phyloP scores from a whole-genome alignment of 2,797 vertebrate species.

The Myotis pilosus region DNA sequence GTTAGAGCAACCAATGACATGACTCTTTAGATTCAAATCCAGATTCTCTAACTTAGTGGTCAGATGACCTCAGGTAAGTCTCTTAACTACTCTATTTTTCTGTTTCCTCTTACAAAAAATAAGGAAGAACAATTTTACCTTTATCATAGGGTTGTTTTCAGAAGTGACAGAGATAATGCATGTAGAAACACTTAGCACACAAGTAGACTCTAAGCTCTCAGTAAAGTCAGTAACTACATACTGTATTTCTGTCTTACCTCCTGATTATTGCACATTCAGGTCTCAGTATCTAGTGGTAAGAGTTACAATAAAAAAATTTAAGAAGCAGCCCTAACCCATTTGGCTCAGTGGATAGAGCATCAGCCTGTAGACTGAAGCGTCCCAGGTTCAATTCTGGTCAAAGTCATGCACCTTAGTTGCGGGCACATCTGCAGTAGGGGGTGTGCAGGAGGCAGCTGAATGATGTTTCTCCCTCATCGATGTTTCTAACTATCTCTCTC shows the following conservation, averaged over 20 bases:
- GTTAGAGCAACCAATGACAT: background rate
- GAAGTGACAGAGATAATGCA: constrained; percentile 2
- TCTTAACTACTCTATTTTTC: background rate
- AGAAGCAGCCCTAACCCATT: too few species aligned
- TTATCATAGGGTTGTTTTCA: background rate
- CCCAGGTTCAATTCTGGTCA: too few species aligned
- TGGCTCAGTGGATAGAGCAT: too few species aligned
- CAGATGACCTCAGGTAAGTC: background rate
- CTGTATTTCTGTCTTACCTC: background rate
- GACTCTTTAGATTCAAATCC: background rate
- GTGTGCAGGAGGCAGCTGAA: too few species aligned
- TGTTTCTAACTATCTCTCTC: too few species aligned
- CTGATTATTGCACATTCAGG: background rate
- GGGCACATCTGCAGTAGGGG: too few species aligned
- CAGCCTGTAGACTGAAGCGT: too few species aligned
- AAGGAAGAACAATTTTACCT: background rate
- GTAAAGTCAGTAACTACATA: background rate
- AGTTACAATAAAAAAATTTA: background rate
- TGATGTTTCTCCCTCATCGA: too few species aligned
- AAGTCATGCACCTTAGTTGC: too few species aligned
- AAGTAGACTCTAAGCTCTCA: background rate
- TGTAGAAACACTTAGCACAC: background rate
- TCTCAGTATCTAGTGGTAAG: background rate
- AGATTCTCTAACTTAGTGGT: background rate
- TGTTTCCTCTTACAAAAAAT: background rate